Evolutionary conservation across 2,113 vertebrate species (phyloP).

Genomic region (Chamaetylas fuelleborni): DNA sequence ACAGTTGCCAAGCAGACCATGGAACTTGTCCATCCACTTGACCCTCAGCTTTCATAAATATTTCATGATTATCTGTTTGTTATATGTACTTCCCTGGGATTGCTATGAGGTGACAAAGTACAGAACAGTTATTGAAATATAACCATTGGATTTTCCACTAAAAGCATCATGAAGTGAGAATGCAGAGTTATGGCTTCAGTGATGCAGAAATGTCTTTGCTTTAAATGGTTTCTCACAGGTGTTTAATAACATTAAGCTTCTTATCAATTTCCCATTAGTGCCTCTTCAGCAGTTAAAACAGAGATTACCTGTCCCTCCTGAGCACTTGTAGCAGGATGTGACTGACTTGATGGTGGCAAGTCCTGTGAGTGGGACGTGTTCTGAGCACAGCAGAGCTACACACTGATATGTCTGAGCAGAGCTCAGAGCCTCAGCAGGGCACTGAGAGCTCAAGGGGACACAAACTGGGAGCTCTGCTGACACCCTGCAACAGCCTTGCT

Average conservation of each 20-base stretch:
- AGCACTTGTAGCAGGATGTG: neutral
- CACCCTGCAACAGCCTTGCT: accelerated
- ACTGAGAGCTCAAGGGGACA: accelerated
- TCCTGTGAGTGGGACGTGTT: neutral
- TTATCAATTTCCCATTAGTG: neutral
- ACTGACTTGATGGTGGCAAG: accelerated
- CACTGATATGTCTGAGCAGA: neutral
- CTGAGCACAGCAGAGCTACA: neutral
- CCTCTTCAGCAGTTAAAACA: neutral
- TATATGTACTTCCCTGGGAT: neutral
- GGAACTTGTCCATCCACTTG: neutral
- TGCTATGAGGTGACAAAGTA: neutral
- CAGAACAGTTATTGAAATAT: neutral
- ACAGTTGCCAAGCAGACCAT: neutral
- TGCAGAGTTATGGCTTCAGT: neutral
- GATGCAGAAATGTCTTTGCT: neutral
- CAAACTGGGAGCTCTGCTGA: neutral
- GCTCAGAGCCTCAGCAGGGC: neutral
- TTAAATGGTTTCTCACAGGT: slow-evolving; percentile 2
- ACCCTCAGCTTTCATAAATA: neutral
- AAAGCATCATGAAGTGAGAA: neutral
- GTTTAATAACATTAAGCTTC: slow-evolving; percentile 3
- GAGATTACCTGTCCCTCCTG: neutral
- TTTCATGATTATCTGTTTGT: neutral
- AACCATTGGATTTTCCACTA: neutral